Evolutionary conservation across 2,113 vertebrate genomes (phyloP).

Genomic region (Antechinus flavipes): DNA sequence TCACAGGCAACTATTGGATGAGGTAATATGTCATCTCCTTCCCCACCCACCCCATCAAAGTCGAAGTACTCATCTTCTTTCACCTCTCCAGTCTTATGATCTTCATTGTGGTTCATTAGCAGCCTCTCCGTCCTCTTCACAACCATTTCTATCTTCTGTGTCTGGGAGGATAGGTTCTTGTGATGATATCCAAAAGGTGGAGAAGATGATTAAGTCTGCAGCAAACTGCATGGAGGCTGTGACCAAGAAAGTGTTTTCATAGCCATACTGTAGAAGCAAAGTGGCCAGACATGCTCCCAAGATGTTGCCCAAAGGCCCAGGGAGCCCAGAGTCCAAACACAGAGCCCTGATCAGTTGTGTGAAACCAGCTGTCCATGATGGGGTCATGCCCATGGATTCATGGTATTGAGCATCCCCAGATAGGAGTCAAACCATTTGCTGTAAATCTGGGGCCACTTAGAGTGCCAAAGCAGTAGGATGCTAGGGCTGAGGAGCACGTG

Average conservation of each 20-base stretch:
- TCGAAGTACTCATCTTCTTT: rapidly evolving
- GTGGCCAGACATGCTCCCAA: conserved; percentile 92
- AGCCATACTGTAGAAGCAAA: conserved; percentile 91
- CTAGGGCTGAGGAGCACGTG: no score
- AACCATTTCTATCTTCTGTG: no score
- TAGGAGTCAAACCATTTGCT: conserved; percentile 90
- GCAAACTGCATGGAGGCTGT: conserved; percentile 94
- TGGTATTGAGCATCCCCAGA: conserved; percentile 92
- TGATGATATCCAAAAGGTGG: conserved; percentile 90
- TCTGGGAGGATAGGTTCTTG: conserved; percentile 87
- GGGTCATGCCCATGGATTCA: conserved; percentile 93
- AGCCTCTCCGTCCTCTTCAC: no score
- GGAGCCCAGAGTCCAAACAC: conserved; percentile 94
- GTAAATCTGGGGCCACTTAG: conserved; percentile 94
- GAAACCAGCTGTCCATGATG: conserved; percentile 96
- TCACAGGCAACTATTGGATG: background rate
- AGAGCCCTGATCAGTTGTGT: conserved; percentile 92
- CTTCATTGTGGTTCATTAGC: no score
- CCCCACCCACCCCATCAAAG: background rate
- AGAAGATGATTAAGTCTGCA: conserved; percentile 92
- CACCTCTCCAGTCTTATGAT: no score
- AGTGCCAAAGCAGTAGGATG: conserved; percentile 84
- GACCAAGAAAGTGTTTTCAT: conserved; percentile 94
- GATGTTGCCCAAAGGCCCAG: conserved; percentile 93
- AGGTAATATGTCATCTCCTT: background rate